A percentile compares a stretch with the other conserved stretches of the same genome.
Conservation (phyloP, 1,140 invertebrate genomes). For the Sinella curviseta region DNA sequence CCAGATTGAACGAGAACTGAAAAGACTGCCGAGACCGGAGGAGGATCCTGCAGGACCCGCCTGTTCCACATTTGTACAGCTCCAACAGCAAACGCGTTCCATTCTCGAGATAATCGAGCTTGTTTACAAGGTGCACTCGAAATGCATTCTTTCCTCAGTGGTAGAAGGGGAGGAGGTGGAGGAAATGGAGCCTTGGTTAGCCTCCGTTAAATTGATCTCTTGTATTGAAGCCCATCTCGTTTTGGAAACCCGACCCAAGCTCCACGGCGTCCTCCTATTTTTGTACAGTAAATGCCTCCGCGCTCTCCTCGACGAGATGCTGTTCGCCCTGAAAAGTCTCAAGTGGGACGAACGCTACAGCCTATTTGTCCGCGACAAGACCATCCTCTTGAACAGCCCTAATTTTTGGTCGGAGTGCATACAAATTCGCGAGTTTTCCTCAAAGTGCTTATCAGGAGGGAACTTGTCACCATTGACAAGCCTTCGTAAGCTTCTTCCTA, state of each 20-base stretch:
- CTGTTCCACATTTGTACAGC: conserved; percentile 35
- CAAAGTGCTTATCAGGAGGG: neutral
- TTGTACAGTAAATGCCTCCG: conserved; percentile 28
- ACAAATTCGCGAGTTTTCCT: conserved; percentile 8
- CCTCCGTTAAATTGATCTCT: conserved; percentile 30
- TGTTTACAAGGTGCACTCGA: conserved; percentile 25
- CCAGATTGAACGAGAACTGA: conserved; percentile 27
- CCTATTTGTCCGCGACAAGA: conserved; percentile 9
- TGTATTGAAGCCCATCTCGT: conserved; percentile 35
- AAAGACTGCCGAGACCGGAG: neutral
- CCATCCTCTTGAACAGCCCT: conserved; percentile 1
- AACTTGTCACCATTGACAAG: no score
- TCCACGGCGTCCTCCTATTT: conserved; percentile 26
- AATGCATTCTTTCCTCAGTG: neutral
- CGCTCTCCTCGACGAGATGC: conserved; percentile 38
- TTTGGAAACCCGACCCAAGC: neutral
- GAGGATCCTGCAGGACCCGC: neutral
- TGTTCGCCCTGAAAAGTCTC: conserved; percentile 1
- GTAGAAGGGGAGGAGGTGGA: neutral
- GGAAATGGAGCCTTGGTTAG: neutral
- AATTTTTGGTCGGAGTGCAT: conserved; percentile 39
- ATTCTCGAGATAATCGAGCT: neutral
- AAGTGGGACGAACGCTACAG: conserved; percentile 29
- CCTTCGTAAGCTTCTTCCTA: conserved; percentile 18
- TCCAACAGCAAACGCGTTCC: conserved; percentile 10